Evolutionary conservation across 2,113 vertebrate species (phyloP).

Genomic region (Setophaga kirtlandii): DNA sequence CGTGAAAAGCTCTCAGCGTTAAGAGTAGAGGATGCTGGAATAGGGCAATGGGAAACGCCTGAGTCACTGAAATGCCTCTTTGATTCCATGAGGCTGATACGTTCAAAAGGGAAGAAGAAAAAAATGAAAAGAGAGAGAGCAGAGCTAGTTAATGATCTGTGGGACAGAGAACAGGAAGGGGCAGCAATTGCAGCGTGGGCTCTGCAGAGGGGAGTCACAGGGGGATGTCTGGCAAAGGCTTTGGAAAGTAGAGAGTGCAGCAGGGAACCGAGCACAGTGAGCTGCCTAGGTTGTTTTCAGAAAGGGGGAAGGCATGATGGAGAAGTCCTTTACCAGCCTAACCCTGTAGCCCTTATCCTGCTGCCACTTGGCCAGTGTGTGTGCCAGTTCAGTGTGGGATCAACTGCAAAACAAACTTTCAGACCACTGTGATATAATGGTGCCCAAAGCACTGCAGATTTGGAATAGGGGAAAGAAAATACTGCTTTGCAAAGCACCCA

Average conservation of each 20-base stretch:
- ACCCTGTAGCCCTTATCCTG: background rate
- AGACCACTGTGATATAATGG: background rate
- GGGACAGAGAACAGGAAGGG: slow-evolving; percentile 62
- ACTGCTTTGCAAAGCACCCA: slow-evolving; percentile 10
- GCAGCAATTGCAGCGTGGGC: background rate
- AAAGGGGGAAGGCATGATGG: background rate
- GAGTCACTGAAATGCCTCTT: slow-evolving; percentile 83
- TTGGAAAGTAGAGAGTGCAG: background rate
- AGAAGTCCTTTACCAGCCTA: background rate
- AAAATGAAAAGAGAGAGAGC: slow-evolving; percentile 53
- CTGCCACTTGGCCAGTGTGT: background rate
- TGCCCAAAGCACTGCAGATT: background rate
- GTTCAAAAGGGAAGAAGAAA: slow-evolving; percentile 59
- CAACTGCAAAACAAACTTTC: background rate
- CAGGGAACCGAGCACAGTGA: background rate
- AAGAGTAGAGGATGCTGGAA: slow-evolving; percentile 84
- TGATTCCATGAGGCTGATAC: slow-evolving; percentile 75
- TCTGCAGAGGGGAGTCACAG: background rate
- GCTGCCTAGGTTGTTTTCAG: background rate
- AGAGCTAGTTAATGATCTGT: slow-evolving; percentile 34
- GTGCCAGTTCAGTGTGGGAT: background rate
- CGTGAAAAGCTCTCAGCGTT: slow-evolving; percentile 80
- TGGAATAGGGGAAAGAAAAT: background rate
- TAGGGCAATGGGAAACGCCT: slow-evolving; percentile 86
- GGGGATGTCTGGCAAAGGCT: slow-evolving; percentile 5